These are phyloP conservation scores for Papilio machaon DNA, from an alignment of 1,140 invertebrate genomes.

Conservation along the genomic window DNA sequence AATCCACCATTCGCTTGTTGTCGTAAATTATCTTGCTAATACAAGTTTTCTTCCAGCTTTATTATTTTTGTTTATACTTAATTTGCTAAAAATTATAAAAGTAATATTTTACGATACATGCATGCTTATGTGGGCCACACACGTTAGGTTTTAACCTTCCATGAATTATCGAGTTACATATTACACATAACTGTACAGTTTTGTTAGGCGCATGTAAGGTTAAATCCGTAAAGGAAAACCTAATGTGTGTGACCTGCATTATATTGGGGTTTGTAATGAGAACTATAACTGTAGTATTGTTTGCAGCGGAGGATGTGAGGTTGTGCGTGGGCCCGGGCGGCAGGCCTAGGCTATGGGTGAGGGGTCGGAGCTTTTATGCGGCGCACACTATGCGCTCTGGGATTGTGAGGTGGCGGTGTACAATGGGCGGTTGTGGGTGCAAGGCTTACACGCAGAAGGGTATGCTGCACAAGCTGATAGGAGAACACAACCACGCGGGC, in stretches of 20 bases:
- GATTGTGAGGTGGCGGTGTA: conserved; percentile 76
- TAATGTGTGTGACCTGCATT: neutral
- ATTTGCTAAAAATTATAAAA: neutral
- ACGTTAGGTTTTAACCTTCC: neutral
- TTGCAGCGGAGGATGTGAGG: conserved; percentile 68
- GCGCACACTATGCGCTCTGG: conserved; percentile 77
- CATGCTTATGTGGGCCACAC: neutral
- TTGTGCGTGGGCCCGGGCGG: conserved; percentile 75
- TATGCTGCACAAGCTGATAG: conserved; percentile 71
- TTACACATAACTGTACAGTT: neutral
- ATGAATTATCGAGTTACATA: neutral
- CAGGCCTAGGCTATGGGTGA: conserved; percentile 73
- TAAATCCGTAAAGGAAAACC: neutral
- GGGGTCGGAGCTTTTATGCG: conserved; percentile 75
- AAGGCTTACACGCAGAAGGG: conserved; percentile 77
- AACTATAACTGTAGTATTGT: conserved; percentile 12
- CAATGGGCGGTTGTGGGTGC: conserved; percentile 76
- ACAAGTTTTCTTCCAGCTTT: neutral
- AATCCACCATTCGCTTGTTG: neutral
- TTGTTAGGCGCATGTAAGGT: neutral
- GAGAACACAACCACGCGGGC: conserved; percentile 71
- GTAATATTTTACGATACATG: neutral
- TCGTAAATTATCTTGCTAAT: neutral
- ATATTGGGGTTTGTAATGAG: neutral
- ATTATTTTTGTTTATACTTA: neutral